Base-by-base conservation (phyloP, 2,888 invertebrate species). In the Myathropa florea region DNA sequence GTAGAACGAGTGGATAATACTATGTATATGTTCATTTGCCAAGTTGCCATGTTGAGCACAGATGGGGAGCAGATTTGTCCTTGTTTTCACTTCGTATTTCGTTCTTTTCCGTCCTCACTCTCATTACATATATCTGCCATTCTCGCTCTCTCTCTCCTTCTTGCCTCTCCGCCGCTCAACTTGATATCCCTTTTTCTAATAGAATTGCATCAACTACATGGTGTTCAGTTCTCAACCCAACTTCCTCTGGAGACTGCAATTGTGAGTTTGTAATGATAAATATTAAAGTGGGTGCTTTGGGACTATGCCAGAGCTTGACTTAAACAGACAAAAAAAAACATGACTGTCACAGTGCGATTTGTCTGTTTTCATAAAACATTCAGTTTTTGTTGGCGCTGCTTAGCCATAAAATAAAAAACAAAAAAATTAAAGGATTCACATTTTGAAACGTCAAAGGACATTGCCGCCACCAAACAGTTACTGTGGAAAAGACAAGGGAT, bases 11-110 rank as follows among this genome's bases (percentile, higher is more conserved):
- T 57, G 57, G 30, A 67, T 70, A 65, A 26, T 55, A 12, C 55
- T 21, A 61, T 65, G 64, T 65, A 65, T 71, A 60, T 76, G 71
- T 80, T 84, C 76, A 80, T 84, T 71, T 81, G 76, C 75, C 84
- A 84, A 84, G 76, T 84, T 81, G 73, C 83, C 75, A 80, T 80
- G 80, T 73, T 80, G 53, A 70, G 73, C 64, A 83, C 64, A 55
- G 55, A 71, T 81, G 55, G 59, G 65, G 36, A 55, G 46, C 60
- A 81, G 71, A 76, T 76, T 84, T 71, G 80, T 81, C 81, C 80
- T 84, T 84, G 80, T 84, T 84, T 76, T 67, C 71, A 81, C 84
- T 81, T 84, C 39, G 60, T 70, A 59, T 33, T 30, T 61, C 64
- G 55, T 18, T 60, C 21, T 60, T 33, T 46, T 61, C 24, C 18